Evolutionary conservation across 2,888 invertebrate genomes (phyloP).

Genomic region (Parthenolecanium corni): DNA sequence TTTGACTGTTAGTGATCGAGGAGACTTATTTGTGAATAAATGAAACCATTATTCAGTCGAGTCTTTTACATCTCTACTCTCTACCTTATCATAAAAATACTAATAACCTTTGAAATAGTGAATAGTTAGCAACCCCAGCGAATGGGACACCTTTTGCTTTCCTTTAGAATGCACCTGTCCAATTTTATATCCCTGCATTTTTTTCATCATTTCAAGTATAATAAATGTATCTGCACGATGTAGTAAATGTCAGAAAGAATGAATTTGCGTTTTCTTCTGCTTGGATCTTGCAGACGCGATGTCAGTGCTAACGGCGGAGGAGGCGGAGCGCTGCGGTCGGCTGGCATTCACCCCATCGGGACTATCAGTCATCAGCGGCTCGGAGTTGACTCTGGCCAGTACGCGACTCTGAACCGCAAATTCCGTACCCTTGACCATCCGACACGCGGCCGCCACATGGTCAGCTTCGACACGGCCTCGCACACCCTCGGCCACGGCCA

Average conservation of each 20-base stretch:
- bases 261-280: background rate
- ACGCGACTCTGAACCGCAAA: slow-evolving; percentile 36
- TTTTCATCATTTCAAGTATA: no score
- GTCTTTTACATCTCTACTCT: no score
- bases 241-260: background rate
- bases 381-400: slow-evolving; percentile 35
- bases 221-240: no score
- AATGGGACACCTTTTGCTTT: no score
- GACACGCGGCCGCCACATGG: slow-evolving; percentile 29
- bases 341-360: slow-evolving; percentile 29
- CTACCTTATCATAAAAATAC: no score
- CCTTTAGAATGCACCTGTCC: no score
- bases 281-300: slow-evolving; percentile 22
- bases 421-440: slow-evolving; percentile 36
- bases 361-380: slow-evolving; percentile 33
- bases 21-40: no score
- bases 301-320: slow-evolving; percentile 27
- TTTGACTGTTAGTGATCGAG: no score
- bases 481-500: slow-evolving; percentile 53
- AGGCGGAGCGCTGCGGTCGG: slow-evolving; percentile 15
- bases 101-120: no score
- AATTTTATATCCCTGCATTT: no score
- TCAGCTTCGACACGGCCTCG: slow-evolving; percentile 34
- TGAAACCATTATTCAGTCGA: no score
- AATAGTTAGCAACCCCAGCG: no score